A percentile compares a stretch with the other conserved stretches of the same genome.
phyloP scores from a whole-genome alignment of 2,888 invertebrate species.

The Bombylius discolor region DNA sequence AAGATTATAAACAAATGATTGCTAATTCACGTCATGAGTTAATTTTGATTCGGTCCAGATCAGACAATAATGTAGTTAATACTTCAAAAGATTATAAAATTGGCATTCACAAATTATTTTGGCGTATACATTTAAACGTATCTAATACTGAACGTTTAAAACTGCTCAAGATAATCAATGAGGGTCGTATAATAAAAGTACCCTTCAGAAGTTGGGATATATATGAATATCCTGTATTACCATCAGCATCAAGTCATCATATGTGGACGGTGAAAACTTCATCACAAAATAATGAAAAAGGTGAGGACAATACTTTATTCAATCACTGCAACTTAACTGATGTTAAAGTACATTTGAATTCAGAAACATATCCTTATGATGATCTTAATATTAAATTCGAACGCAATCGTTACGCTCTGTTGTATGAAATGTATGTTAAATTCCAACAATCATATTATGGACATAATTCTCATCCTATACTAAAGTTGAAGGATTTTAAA shows the following conservation, averaged over 20 bases:
- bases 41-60: conserved; percentile 12
- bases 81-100: conserved; percentile 2
- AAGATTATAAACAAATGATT: conserved; percentile 27
- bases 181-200: conserved; percentile 1
- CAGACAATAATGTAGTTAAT: conserved; percentile 4
- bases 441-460: conserved; percentile 18
- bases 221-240: conserved; percentile 14
- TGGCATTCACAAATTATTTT: conserved; percentile 15
- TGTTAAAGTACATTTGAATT: conserved; percentile 27
- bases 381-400: conserved; percentile 23
- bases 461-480: conserved; percentile 9
- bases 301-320: conserved; percentile 17
- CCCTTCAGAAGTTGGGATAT: conserved; percentile 5
- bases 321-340: conserved; percentile 23
- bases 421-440: conserved; percentile 20
- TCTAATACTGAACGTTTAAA: conserved; percentile 4
- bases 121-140: conserved; percentile 13
- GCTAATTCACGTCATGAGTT: conserved; percentile 28
- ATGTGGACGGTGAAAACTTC: conserved; percentile 26
- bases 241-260: conserved; percentile 21
- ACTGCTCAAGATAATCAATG: conserved; percentile 1
- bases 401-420: conserved; percentile 16
- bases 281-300: conserved; percentile 25
- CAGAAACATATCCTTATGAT: conserved; percentile 26
- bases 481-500: conserved; percentile 15